Evolutionary conservation across 2,797 vertebrate genomes (phyloP), one percentile per base, ranked within the genome.

Genomic region (Spinibarbus caldwelli): DNA sequence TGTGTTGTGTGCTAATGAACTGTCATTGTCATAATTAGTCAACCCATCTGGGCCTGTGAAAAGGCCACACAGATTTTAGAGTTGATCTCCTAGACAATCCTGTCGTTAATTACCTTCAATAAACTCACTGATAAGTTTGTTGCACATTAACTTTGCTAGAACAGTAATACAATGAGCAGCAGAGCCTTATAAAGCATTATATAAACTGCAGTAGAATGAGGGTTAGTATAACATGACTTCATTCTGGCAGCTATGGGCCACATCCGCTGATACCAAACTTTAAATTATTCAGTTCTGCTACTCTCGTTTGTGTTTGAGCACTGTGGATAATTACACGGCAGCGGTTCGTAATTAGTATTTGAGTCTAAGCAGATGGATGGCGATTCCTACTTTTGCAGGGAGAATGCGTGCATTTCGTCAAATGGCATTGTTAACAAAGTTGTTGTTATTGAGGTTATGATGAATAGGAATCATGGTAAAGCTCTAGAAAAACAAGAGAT

Each of bases 1-100:
- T 85, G 71, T 89, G 64, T 86, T 62, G 68, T 86, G 45, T 64
- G 78, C 59, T 84, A 81, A 85, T 75, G 59, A 84, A 57, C 81
- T 59, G 38, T 80, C 86, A 80, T 66, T 79, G 71, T 82, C 43
- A 1, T 87, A 70, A 82, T 85, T 47, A 86, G 54, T 73, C n/a
- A 41, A 71, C 73, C 81, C 71, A 85, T 88, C 81, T 88, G 86
- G 59, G 29, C 70, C 23, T 15, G 59, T 70, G 75, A 21, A 78
- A 81, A 80, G 41, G 77, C 82, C 82, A 49, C 75, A 66, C 70
- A 57, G 34, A 54, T 82, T 70, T 52, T 38, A 77, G 36, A 86
- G 23, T 10, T 57, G 10, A 38, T 84, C 38, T 83, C 38, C 17
- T 41, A 17, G 57, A 36, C 45, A 29, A 54, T 67, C 38, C 41